phyloP scores from a whole-genome alignment of 2,888 invertebrate genomes.

The Himalopsyche kuldschensis region DNA sequence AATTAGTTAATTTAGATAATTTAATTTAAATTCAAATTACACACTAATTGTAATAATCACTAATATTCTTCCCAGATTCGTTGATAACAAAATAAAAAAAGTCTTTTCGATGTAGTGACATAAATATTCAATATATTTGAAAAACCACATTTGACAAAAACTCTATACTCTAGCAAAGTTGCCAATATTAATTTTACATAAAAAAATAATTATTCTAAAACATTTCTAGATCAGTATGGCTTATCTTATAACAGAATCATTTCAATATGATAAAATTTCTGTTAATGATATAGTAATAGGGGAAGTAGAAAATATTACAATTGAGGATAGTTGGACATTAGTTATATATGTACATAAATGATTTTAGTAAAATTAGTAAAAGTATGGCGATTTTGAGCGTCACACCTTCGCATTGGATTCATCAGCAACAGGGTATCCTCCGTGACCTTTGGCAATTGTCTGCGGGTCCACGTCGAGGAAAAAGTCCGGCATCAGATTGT shows the following conservation, averaged over 20 bases:
- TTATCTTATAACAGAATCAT: neutral
- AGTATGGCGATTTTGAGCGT: neutral
- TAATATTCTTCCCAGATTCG: too few species aligned
- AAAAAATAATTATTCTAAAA: too few species aligned
- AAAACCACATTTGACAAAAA: too few species aligned
- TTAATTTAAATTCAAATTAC: too few species aligned
- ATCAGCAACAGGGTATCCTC: neutral
- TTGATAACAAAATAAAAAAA: too few species aligned
- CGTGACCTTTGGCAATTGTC: slow-evolving; percentile 20
- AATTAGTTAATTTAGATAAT: too few species aligned
- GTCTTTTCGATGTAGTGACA: too few species aligned
- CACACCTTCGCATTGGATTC: slow-evolving; percentile 24
- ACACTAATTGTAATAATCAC: too few species aligned
- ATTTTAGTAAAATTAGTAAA: too few species aligned
- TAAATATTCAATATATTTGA: too few species aligned
- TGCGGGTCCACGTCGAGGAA: slow-evolving; percentile 66
- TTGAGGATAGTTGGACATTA: too few species aligned
- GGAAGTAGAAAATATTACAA: neutral
- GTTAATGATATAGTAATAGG: neutral
- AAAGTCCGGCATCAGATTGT: slow-evolving; percentile 81
- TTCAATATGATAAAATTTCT: neutral
- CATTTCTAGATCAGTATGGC: too few species aligned
- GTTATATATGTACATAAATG: neutral
- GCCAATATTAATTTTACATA: neutral
- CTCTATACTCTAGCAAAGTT: neutral